Evolutionary conservation across 2,797 vertebrate species (phyloP), one percentile per base, ranked within the genome.

Genomic region (Coregonus ussuriensis): DNA sequence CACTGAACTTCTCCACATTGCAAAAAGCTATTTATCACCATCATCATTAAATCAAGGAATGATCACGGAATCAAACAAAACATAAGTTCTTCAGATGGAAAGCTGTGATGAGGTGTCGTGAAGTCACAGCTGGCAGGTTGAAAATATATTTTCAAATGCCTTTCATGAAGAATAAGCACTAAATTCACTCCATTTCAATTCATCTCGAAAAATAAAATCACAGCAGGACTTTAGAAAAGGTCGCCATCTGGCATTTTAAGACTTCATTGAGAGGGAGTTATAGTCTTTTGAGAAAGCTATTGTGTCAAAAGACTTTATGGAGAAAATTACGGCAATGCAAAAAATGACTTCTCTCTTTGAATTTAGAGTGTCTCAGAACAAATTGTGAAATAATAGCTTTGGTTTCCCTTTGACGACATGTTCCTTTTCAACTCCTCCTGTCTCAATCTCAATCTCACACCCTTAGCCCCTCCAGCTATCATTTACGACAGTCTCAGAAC

Each of bases 161-260:
- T 80, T 75, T 78, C 77, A 81, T n/a, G 25, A 77, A 74, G n/a
- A 35, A 72, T 54, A 69, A 51, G 70, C 52, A 70, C 37, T 14
- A 65, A 33, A 53, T n/a, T 62, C n/a, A 4, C 78, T 70, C 81
- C 35, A 1, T 72, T 77, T 81, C 41, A 1, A 72, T 77, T 75
- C 51, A 37, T 77, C 73, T 79, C 65, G 18, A 31, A 83, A 37
- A 52, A 6, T 52, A 51, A 71, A 29, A 51, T 52, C 1, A 53
- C 21, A 15, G 11, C 6, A 21, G 69, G 4, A 21, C 37, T 79
- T 81, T 31, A n/a, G 71, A 66, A 76, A 74, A 75, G 47, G 69
- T 82, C 41, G 74, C 62, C 84, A 47, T 84, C 83, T 77, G 75
- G 66, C 74, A 79, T 77, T 71, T 78, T 83, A 79, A 72, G 47